Evolutionary conservation across 2,888 invertebrate genomes (phyloP), one percentile per base, ranked within the genome.

Genomic region (Nesidiocoris tenuis): DNA sequence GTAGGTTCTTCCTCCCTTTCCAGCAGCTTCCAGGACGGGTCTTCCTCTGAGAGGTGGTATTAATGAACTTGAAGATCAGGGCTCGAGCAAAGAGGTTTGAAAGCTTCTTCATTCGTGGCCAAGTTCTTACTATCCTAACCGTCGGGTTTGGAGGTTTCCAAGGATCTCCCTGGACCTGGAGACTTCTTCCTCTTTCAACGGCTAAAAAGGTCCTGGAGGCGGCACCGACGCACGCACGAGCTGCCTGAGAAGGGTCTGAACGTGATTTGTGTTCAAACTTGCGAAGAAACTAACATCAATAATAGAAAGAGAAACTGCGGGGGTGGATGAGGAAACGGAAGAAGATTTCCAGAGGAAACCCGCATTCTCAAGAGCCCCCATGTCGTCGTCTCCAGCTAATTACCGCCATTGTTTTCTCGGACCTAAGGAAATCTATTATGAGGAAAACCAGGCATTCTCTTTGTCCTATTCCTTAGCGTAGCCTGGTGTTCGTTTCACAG

Each of bases 241-340:
- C 39, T 55, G 54, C 59, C 61, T 22, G 22, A 24, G 39, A 71
- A 61, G 63, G 63, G 64, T 18, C 64, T 72, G 72, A 72, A 72
- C 75, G 75, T 75, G 75, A 75, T 75, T 75, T 75, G 75, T 75
- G 75, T 59, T 66, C 75, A 75, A 75, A 75, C 75, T 75, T 66
- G 75, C 39, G 3, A 75, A 75, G 75, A 75, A 75, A 75, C 75
- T 75, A 67, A 75, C 75, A 61, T 75, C 75, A 75, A 75, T 75
- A 75, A 75, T 75, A 75, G 24, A 75, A 57, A 63, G 63, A 23
- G 54, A 64, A 39, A 39, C 39, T 39, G 39, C 39, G 39, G 71
- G 22, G 22, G n/a, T n/a, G n/a, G n/a, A n/a, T n/a, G n/a, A n/a
- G n/a, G 24, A n/a, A 64, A 21, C 9, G 19, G 19, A 57, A 21